Conservation (phyloP, 2,113 vertebrate species). For the Ailurus styani region DNA sequence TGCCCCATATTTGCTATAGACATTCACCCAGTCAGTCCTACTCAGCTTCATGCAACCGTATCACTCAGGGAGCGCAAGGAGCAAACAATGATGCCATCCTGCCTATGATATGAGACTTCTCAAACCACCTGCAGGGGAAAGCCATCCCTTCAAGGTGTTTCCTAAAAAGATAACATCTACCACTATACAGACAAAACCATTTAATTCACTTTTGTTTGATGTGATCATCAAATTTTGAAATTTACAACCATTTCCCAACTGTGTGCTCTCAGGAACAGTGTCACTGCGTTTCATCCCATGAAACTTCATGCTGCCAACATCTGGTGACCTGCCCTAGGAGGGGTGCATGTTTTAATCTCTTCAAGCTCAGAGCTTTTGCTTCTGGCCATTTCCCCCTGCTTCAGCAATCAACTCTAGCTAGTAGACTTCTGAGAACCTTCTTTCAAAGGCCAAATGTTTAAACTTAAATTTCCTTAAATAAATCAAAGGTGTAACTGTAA, state of each 20-base stretch:
- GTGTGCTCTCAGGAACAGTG: background rate
- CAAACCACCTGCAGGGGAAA: background rate
- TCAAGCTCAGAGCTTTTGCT: background rate
- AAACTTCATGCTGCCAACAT: background rate
- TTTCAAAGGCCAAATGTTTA: background rate
- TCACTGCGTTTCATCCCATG: background rate
- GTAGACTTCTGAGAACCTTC: background rate
- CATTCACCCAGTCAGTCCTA: background rate
- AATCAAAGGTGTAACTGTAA: background rate
- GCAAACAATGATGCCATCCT: accelerated
- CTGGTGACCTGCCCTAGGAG: background rate
- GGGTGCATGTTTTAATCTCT: accelerated
- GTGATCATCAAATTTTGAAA: background rate
- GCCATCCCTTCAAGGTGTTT: background rate
- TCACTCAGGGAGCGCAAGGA: background rate
- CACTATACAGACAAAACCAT: accelerated
- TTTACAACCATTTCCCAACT: background rate
- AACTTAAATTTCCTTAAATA: background rate
- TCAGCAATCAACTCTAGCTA: background rate
- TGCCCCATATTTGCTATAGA: background rate
- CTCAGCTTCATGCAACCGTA: background rate
- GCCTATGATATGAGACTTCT: accelerated
- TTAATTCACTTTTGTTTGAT: accelerated
- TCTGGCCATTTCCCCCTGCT: background rate
- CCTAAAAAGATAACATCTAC: background rate